phyloP scores from a whole-genome alignment of 1,140 invertebrate species.

The Formica exsecta region DNA sequence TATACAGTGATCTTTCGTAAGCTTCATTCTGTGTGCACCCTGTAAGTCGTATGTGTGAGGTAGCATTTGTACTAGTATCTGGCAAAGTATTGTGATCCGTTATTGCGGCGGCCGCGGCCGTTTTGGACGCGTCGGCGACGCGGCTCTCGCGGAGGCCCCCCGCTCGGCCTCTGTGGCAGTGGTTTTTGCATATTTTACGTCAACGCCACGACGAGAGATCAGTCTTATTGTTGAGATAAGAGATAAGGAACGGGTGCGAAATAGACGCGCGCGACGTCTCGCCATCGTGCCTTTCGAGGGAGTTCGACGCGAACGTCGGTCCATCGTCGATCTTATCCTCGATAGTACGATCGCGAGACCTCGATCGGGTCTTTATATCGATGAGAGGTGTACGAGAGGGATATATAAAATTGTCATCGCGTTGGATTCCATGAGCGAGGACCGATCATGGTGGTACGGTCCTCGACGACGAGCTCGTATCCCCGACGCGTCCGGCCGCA shows the following conservation, averaged over 20 bases:
- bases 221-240: slow-evolving; percentile 57
- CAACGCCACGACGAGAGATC: slow-evolving; percentile 48
- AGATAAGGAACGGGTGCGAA: slow-evolving; percentile 35
- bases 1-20: slow-evolving; percentile 72
- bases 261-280: slow-evolving; percentile 2
- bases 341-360: background rate
- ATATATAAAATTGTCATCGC: slow-evolving; percentile 48
- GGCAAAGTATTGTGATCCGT: slow-evolving; percentile 79
- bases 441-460: slow-evolving; percentile 14
- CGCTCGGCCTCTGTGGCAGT: slow-evolving; percentile 64
- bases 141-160: slow-evolving; percentile 39
- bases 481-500: slow-evolving; percentile 40
- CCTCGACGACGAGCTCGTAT: slow-evolving; percentile 16
- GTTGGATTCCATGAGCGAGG: slow-evolving; percentile 50
- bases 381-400: slow-evolving; percentile 3
- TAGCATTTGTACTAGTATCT: slow-evolving; percentile 85
- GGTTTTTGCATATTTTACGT: slow-evolving; percentile 38
- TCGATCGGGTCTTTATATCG: background rate
- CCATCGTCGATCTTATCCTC: background rate
- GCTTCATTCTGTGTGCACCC: slow-evolving; percentile 81
- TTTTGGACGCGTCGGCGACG: slow-evolving; percentile 30
- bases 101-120: slow-evolving; percentile 60
- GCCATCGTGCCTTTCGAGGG: background rate
- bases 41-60: slow-evolving; percentile 85
- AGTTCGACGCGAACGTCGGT: background rate